Base-by-base conservation (phyloP, 2,888 invertebrate species). In the Phengaris arion region DNA sequence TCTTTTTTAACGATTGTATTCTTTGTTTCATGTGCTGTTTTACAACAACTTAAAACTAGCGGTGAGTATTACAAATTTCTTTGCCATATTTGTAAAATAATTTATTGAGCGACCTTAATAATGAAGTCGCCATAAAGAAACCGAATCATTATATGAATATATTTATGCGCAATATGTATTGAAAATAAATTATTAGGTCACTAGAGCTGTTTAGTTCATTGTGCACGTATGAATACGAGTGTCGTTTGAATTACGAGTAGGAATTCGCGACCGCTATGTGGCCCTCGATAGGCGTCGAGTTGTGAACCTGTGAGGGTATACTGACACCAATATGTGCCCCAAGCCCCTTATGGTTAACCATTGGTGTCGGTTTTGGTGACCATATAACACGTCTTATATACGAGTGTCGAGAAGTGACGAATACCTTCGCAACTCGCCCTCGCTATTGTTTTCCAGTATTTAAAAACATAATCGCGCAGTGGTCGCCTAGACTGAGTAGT, bases 191-290 rank as follows among this genome's bases (percentile, higher is more conserved):
- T 92, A 92, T 91, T 90, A 86, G 93, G 93, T 91, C 93, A 86
- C 78, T 83, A 82, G 87, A 86, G 88, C 91, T 88, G 90, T 92
- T 92, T 86, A 35, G 90, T 87, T 84, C 82, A 83, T 84, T 82
- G 85, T 81, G 83, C 93, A 92, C 92, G 92, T 92, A 91, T 86
- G 84, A 76, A 74, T 77, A 77, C 81, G 81, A 83, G 87, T 85
- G 79, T 87, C 83, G 89, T 89, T 89, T 87, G 89, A 90, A 91
- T 92, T 92, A 93, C 92, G 92, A 92, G 90, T 85, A 89, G 93
- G 93, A 91, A 93, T 93, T 91, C 82, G 92, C 88, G 89, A 91
- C 93, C 93, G 93, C 93, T 93, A 93, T 89, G 89, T 87, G 91
- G 90, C 87, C 90, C 90, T 88, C 85, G 82, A 81, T 84, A 81